Evolutionary conservation across 1,140 invertebrate species (phyloP).

Genomic region (Pseudomyrmex gracilis): DNA sequence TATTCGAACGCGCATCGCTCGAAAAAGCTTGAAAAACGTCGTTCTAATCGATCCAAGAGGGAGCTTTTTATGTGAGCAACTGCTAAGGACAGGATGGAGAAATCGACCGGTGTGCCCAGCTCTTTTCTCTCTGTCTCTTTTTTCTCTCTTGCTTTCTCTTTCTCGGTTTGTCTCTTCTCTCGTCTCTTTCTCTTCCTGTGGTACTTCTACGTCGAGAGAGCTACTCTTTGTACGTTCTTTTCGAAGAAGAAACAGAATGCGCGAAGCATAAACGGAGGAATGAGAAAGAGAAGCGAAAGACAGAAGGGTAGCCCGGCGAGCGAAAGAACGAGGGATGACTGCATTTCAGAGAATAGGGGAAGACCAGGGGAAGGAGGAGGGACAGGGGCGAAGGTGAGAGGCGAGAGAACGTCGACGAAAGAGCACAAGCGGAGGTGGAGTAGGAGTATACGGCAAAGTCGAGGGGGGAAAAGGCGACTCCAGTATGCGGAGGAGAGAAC

Average conservation of each 20-base stretch:
- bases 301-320: conserved; percentile 62
- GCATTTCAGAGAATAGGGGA: conserved; percentile 27
- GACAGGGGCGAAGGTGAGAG: conserved; percentile 41
- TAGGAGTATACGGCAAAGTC: conserved; percentile 7
- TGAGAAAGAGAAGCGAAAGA: conserved; percentile 65
- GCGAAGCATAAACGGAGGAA: conserved; percentile 28
- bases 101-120: conserved; percentile 59
- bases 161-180: conserved; percentile 13
- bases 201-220: conserved; percentile 13
- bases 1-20: conserved; percentile 25
- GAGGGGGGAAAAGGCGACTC: not conserved
- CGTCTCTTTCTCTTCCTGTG: not conserved
- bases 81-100: conserved; percentile 56
- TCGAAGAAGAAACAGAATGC: conserved; percentile 74
- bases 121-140: conserved; percentile 17
- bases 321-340: conserved; percentile 64
- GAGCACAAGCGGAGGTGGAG: conserved; percentile 23
- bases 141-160: conserved; percentile 20
- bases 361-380: not conserved
- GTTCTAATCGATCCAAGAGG: conserved; percentile 33
- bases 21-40: conserved; percentile 37
- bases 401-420: conserved; percentile 53
- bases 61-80: conserved; percentile 58
- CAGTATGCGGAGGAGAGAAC: not conserved
- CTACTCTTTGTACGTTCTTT: conserved; percentile 28